Percentiles rank a stretch among this genome's conserved stretches.
Evolutionary conservation across 2,888 invertebrate species (phyloP).

Genomic region (Drosophila borborema): DNA sequence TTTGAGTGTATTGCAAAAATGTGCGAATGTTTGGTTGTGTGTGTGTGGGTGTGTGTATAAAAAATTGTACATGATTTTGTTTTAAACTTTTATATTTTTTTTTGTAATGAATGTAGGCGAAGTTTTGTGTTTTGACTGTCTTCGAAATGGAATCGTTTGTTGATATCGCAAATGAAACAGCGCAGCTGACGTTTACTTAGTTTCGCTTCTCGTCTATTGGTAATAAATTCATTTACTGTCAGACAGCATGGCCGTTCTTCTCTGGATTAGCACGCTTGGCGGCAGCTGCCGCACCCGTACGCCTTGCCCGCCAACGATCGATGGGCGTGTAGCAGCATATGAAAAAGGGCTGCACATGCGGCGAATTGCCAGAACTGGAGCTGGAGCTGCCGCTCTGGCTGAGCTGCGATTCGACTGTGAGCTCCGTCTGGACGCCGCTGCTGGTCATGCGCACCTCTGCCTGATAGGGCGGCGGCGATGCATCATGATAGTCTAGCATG

Average conservation of each 20-base stretch:
- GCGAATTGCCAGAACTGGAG: constrained; percentile 60
- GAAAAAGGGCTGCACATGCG: constrained; percentile 82
- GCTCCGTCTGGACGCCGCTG: constrained; percentile 83
- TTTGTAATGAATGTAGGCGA: constrained; percentile 21
- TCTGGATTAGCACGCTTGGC: constrained; percentile 41
- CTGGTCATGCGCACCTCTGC: constrained; percentile 80
- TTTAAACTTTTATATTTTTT: background rate
- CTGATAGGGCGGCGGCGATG: constrained; percentile 56
- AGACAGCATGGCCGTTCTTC: constrained; percentile 70
- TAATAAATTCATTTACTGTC: constrained; percentile 50
- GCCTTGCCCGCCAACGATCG: constrained; percentile 84
- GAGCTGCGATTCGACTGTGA: constrained; percentile 79
- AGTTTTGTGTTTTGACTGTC: constrained; percentile 56
- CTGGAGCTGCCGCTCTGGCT: constrained; percentile 62
- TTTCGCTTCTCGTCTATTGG: constrained; percentile 4
- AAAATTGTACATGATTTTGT: constrained; percentile 60
- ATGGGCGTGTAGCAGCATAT: constrained; percentile 85
- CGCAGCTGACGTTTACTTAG: constrained; percentile 33
- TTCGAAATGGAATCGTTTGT: constrained; percentile 83
- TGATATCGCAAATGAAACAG: constrained; percentile 84
- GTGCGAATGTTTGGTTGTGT: constrained; percentile 53
- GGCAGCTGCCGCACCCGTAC: constrained; percentile 55
- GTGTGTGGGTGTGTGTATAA: constrained; percentile 46
- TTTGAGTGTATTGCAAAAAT: constrained; percentile 68
- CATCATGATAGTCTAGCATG: constrained; percentile 10